phyloP scores from a whole-genome alignment of 2,113 vertebrate genomes.

The Gila orcuttii region DNA sequence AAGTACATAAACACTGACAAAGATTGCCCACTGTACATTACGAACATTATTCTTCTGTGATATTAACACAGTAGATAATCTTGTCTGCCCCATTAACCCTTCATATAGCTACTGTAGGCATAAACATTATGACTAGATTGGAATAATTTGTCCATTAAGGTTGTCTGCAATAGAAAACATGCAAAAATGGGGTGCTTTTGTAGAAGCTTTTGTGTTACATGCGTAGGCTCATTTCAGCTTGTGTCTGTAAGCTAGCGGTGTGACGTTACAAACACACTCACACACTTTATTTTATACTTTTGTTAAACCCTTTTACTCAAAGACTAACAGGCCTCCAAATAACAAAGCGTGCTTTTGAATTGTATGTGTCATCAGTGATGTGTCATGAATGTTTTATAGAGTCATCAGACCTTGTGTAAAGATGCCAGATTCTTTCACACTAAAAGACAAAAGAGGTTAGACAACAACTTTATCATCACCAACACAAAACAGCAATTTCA shows the following conservation, averaged over 20 bases:
- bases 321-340: background rate
- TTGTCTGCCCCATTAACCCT: background rate
- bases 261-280: background rate
- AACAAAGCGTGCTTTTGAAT: background rate
- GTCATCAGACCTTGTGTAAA: conserved; percentile 24
- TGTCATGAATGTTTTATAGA: background rate
- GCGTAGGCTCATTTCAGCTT: background rate
- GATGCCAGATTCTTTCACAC: background rate
- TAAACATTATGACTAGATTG: background rate
- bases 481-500: background rate
- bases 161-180: background rate
- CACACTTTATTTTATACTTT: background rate
- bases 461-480: background rate
- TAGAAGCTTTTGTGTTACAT: background rate
- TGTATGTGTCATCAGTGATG: background rate
- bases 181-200: background rate
- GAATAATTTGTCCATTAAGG: background rate
- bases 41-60: background rate
- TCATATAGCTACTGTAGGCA: background rate
- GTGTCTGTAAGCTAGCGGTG: background rate
- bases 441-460: conserved; percentile 12
- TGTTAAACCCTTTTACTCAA: background rate
- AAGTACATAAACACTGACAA: background rate
- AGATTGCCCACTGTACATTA: background rate
- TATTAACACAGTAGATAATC: background rate